These are phyloP conservation scores for Girardinichthys multiradiatus DNA, from an alignment of 2,113 vertebrate genomes.

Conservation along the genomic window DNA sequence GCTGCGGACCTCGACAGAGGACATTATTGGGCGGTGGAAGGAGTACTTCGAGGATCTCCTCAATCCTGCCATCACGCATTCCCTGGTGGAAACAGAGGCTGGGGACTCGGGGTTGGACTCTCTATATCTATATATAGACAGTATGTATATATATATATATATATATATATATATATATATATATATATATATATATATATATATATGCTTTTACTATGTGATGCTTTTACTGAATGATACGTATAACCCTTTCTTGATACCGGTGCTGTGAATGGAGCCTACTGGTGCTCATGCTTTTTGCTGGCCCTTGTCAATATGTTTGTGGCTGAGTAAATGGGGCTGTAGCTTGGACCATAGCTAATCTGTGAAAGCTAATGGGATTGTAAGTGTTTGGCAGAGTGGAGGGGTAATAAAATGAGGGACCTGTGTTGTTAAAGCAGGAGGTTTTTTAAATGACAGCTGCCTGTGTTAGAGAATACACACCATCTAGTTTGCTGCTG, in stretches of 20 bases:
- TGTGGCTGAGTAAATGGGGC: conserved; percentile 33
- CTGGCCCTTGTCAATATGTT: conserved; percentile 63
- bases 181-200: too few species aligned
- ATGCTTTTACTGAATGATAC: background rate
- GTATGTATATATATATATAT: too few species aligned
- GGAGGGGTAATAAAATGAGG: conserved; percentile 61
- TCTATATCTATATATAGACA: too few species aligned
- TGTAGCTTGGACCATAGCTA: conserved; percentile 17
- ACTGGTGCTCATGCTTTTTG: conserved; percentile 17
- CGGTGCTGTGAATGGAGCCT: conserved; percentile 31
- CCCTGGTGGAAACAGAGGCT: too few species aligned
- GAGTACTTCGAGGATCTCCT: too few species aligned
- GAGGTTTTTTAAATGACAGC: conserved; percentile 41
- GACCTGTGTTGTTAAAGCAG: conserved; percentile 16
- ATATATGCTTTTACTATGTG: too few species aligned
- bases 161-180: too few species aligned
- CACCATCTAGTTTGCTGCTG: background rate
- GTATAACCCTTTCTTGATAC: conserved; percentile 22
- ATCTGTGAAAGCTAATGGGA: conserved; percentile 62
- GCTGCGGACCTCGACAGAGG: too few species aligned
- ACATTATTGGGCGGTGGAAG: too few species aligned
- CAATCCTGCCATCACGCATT: too few species aligned
- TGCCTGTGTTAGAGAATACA: background rate
- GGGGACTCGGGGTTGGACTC: too few species aligned
- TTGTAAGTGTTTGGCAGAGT: conserved; percentile 62